Conservation (phyloP, 2,113 vertebrate genomes). For the Engraulis encrasicolus region DNA sequence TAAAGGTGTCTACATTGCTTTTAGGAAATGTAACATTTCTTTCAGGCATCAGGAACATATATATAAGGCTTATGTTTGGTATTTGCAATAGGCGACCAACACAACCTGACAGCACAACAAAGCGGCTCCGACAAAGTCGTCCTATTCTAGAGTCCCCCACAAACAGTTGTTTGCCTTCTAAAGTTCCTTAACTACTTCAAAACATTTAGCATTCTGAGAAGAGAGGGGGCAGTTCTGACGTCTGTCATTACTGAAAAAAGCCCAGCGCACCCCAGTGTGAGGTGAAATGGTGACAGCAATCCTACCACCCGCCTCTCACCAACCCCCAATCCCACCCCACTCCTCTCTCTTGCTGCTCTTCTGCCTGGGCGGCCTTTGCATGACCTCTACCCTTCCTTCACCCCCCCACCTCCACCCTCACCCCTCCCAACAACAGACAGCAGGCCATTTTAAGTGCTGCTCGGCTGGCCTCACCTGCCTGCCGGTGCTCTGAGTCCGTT, state of each 20-base stretch:
- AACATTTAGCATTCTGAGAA: not conserved
- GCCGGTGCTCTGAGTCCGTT: too few species aligned
- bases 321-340: not conserved
- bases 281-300: conserved; percentile 3
- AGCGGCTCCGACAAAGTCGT: not conserved
- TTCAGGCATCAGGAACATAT: not conserved
- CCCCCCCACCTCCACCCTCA: too few species aligned
- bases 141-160: too few species aligned
- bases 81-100: not conserved
- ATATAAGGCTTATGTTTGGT: not conserved
- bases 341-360: not conserved
- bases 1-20: not conserved
- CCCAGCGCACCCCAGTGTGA: not conserved
- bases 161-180: not conserved
- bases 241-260: not conserved
- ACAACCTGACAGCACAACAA: not conserved
- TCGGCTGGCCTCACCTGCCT: not conserved
- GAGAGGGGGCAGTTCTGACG: not conserved
- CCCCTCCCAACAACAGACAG: not conserved
- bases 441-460: not conserved
- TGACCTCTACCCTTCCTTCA: not conserved
- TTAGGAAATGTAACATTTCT: not conserved
- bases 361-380: too few species aligned
- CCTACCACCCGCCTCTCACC: not conserved
- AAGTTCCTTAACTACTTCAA: not conserved